phyloP scores from a whole-genome alignment of 2,888 invertebrate species.

The Tachina lurida region DNA sequence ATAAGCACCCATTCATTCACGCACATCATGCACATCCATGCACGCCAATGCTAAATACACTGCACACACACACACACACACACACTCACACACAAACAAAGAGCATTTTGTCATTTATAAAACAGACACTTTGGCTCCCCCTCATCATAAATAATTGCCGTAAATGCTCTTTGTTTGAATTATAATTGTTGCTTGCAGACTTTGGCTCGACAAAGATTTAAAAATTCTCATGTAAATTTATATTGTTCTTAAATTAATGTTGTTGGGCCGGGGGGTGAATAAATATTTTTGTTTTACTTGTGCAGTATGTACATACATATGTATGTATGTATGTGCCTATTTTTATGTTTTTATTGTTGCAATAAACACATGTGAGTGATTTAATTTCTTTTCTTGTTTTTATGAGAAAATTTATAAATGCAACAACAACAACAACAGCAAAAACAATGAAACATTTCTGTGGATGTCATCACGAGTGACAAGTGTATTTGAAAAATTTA shows the following conservation, averaged over 20 bases:
- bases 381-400: conserved; percentile 8
- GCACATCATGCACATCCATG: background rate
- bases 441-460: conserved; percentile 23
- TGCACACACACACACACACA: background rate
- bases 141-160: conserved; percentile 19
- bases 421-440: background rate
- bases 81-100: background rate
- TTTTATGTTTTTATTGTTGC: background rate
- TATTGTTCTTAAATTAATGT: background rate
- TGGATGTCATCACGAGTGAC: conserved; percentile 31
- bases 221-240: conserved; percentile 42
- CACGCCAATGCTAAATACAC: background rate
- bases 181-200: conserved; percentile 50
- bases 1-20: background rate
- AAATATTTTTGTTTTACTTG: conserved; percentile 8
- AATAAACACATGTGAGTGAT: conserved; percentile 24
- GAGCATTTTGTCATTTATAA: conserved; percentile 6
- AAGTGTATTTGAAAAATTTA: conserved; percentile 42
- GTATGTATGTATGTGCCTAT: conserved; percentile 19
- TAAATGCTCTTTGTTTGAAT: background rate
- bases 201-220: conserved; percentile 46
- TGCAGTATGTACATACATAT: background rate
- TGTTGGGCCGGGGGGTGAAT: conserved; percentile 28
- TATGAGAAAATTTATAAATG: background rate
- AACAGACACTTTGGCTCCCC: conserved; percentile 35